These are phyloP conservation scores for Nemotelus pantherinus DNA, from an alignment of 2,888 invertebrate genomes.

Conservation along the genomic window DNA sequence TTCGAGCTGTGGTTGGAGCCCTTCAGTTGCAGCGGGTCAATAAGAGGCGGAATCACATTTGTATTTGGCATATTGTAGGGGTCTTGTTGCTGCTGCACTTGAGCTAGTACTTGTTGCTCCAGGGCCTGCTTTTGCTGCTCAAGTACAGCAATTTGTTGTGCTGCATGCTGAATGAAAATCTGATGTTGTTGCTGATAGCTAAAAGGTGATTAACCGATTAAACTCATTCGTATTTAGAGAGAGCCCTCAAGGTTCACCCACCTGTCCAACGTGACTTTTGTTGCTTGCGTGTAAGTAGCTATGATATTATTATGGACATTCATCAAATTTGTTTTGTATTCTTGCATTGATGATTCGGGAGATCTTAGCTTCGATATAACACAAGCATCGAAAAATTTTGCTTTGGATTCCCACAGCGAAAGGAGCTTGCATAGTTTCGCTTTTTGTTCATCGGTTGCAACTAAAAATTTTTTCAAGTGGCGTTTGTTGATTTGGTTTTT, in stretches of 20 bases:
- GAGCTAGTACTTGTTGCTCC: conserved; percentile 62
- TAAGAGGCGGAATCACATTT: conserved; percentile 55
- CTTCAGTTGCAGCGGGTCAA: conserved; percentile 55
- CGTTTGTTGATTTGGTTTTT: conserved; percentile 26
- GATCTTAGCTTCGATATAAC: conserved; percentile 88
- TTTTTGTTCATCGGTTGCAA: conserved; percentile 87
- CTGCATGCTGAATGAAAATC: conserved; percentile 91
- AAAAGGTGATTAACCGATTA: conserved; percentile 53
- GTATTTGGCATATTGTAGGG: conserved; percentile 54
- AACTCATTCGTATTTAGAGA: too few species aligned
- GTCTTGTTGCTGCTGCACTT: conserved; percentile 47
- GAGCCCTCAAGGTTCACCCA: conserved; percentile 55
- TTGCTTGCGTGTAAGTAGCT: conserved; percentile 78
- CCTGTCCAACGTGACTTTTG: conserved; percentile 85
- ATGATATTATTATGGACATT: conserved; percentile 82
- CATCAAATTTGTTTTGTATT: conserved; percentile 86
- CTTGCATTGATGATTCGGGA: conserved; percentile 87
- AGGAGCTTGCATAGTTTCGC: conserved; percentile 92
- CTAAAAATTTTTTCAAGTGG: conserved; percentile 65
- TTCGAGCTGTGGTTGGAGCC: conserved; percentile 45
- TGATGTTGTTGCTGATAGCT: conserved; percentile 94
- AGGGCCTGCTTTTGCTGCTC: conserved; percentile 79
- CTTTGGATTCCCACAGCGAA: conserved; percentile 96
- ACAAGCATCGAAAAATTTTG: conserved; percentile 83
- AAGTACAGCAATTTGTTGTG: conserved; percentile 85